Percentiles rank a stretch among this genome's conserved stretches.
phyloP scores from a whole-genome alignment of 2,888 invertebrate species.

The Dyspetes luteomarginatus region DNA sequence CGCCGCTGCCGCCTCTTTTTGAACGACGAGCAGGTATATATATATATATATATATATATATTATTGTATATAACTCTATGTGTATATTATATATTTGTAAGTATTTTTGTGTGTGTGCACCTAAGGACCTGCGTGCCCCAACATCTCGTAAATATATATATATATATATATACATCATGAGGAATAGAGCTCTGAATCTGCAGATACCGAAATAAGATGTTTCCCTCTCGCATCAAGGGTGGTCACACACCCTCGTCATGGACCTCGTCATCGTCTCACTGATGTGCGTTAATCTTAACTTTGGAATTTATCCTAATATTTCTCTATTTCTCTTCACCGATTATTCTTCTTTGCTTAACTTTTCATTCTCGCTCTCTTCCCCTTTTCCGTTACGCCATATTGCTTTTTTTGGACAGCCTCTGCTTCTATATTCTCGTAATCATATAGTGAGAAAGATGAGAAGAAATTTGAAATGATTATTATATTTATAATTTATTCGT shows the following conservation, averaged over 20 bases:
- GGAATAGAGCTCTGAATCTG: conserved; percentile 58
- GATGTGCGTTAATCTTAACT: conserved; percentile 75
- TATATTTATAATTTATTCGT: too few species aligned
- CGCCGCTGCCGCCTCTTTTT: conserved; percentile 28
- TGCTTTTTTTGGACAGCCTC: too few species aligned
- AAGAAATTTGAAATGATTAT: too few species aligned
- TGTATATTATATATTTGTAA: neutral
- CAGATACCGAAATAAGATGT: too few species aligned
- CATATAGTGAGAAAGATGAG: too few species aligned
- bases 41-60: neutral
- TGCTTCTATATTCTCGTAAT: too few species aligned
- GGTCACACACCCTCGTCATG: conserved; percentile 72
- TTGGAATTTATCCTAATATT: too few species aligned
- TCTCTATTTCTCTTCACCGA: conserved; percentile 17
- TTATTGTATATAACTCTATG: neutral
- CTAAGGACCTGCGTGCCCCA: neutral
- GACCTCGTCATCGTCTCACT: conserved; percentile 51
- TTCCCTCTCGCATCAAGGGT: conserved; percentile 64
- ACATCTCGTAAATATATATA: too few species aligned
- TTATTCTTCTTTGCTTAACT: neutral
- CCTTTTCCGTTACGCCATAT: too few species aligned
- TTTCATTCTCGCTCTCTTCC: too few species aligned
- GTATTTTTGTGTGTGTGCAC: neutral
- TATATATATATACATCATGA: too few species aligned
- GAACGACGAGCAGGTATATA: conserved; percentile 52